A percentile compares a stretch with the other conserved stretches of the same genome.
phyloP scores from a whole-genome alignment of 1,140 invertebrate genomes.

The Drosophila sechellia region DNA sequence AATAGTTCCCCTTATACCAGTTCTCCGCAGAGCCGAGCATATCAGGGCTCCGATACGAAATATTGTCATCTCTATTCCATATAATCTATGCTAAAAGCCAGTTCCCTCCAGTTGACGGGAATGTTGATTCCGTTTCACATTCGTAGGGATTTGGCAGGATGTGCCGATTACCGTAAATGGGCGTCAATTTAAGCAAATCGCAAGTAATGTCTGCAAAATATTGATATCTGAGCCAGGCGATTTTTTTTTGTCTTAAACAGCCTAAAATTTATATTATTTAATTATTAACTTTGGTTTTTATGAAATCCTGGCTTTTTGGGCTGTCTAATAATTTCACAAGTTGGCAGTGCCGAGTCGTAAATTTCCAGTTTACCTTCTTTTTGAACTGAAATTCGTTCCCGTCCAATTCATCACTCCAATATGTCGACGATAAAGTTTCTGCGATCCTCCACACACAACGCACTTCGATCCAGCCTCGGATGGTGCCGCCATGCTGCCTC shows the following conservation, averaged over 20 bases:
- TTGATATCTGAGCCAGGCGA: no score
- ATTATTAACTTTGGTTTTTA: background rate
- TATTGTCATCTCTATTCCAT: no score
- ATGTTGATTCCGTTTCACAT: no score
- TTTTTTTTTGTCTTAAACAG: no score
- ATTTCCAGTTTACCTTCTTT: constrained; percentile 7
- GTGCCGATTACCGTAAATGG: no score
- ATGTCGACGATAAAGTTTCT: constrained; percentile 44
- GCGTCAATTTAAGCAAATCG: no score
- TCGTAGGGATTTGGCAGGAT: no score
- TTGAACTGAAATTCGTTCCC: background rate
- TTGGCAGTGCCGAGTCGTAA: constrained; percentile 29
- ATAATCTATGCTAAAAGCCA: no score
- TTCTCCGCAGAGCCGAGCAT: background rate
- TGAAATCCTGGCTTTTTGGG: background rate
- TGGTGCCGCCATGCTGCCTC: background rate
- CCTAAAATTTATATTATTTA: no score
- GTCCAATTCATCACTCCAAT: constrained; percentile 1
- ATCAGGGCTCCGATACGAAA: background rate
- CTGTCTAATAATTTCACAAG: background rate
- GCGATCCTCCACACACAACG: background rate
- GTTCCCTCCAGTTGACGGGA: no score
- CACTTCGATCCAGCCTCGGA: background rate
- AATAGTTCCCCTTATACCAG: constrained; percentile 18
- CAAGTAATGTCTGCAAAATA: no score